Evolutionary conservation across 2,888 invertebrate genomes (phyloP), one percentile per base, ranked within the genome.

Genomic region (Agrochola macilenta): DNA sequence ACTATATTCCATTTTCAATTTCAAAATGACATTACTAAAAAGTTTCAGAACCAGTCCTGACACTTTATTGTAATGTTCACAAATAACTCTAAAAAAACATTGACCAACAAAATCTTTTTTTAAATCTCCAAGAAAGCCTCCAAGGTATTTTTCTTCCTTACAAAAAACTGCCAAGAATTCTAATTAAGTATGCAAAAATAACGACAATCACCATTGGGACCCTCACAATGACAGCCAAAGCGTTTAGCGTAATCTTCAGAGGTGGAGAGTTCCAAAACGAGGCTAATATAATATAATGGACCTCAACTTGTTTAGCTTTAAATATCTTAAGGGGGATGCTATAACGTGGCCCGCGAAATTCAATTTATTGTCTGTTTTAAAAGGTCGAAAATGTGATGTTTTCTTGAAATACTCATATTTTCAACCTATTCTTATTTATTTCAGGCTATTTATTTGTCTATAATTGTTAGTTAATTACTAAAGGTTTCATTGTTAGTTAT

Each of bases 101-200:
- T 72, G 30, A 68, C n/a, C 70, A 81, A 81, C 14, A 65, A 74
- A 78, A 72, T 57, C 23, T 46, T 26, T 46, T 23, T 14, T 20
- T 63, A 72, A 79, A 60, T 65, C 12, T 74, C 46, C 14, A 26
- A 72, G 52, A 0, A 66, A 78, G 35, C 20, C 74, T 57, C 66
- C 23, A 52, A 46, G 52, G 72, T 60, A 64, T 52, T 54, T 74
- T 80, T 81, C 52, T 81, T 61, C 14, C 46, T 11, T 26, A n/a
- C n/a, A 75, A 52, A 39, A 73, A 57, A 74, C 64, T 69, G 52
- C 61, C 66, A 69, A 78, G 74, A 75, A 81, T 69, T 71, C 74
- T 87, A 87, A 87, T 88, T 86, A 87, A 82, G 79, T 88, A 90
- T 90, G 89, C 90, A 89, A 89, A 88, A 90, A 88, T 90, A 90